Conservation (phyloP, 2,888 invertebrate species). For the Pollenia angustigena region DNA sequence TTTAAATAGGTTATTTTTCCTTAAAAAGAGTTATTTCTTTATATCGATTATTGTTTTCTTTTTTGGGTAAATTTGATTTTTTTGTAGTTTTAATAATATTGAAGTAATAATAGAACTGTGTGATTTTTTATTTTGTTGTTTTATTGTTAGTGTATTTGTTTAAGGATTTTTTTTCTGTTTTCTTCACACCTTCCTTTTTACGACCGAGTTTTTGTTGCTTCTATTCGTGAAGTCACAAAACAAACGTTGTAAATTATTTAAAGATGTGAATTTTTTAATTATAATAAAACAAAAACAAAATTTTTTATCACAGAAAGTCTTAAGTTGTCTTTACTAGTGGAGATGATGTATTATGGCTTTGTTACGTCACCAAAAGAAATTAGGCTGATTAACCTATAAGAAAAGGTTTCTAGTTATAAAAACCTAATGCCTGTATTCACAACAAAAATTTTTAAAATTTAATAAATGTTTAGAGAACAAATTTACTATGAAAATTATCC, state of each 20-base stretch:
- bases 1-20: conserved; percentile 61
- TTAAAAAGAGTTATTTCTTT: conserved; percentile 61
- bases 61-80: conserved; percentile 62
- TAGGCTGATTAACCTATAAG: too few relatives aligned
- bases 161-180: background rate
- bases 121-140: conserved; percentile 3
- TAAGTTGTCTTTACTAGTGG: too few relatives aligned
- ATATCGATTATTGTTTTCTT: conserved; percentile 74
- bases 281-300: too few relatives aligned
- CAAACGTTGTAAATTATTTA: conserved; percentile 24
- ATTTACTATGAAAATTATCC: too few relatives aligned
- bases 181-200: background rate
- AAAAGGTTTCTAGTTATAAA: too few relatives aligned
- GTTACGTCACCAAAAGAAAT: too few relatives aligned
- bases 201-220: background rate
- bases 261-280: background rate
- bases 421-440: too few relatives aligned
- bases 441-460: too few relatives aligned
- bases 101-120: background rate
- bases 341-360: too few relatives aligned
- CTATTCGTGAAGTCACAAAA: conserved; percentile 35
- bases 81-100: background rate
- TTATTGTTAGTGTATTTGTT: background rate
- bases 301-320: too few relatives aligned
- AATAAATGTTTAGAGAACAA: too few relatives aligned